Percentiles rank a stretch among this genome's conserved stretches.
Evolutionary conservation across 2,113 vertebrate species (phyloP).

Genomic region (Takifugu flavidus): DNA sequence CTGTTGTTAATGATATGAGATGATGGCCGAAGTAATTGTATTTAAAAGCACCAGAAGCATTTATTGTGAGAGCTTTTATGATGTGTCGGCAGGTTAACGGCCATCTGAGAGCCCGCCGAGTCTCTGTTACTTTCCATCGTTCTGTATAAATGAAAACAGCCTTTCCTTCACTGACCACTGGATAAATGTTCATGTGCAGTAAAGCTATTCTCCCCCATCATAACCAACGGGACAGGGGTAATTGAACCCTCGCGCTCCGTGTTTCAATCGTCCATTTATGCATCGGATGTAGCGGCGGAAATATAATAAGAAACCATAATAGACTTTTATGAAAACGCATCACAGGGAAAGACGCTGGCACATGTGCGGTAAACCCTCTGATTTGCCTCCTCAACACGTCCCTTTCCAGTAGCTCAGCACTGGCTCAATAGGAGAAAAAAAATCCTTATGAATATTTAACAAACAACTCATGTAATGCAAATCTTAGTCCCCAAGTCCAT

Average conservation of each 20-base stretch:
- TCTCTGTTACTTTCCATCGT: conserved; percentile 48
- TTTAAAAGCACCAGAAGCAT: conserved; percentile 36
- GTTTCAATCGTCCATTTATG: conserved; percentile 67
- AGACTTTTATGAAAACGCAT: conserved; percentile 64
- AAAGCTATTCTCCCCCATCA: conserved; percentile 38
- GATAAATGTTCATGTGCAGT: conserved; percentile 14
- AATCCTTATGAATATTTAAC: conserved; percentile 69
- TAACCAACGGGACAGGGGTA: conserved; percentile 55
- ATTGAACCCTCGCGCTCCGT: conserved; percentile 60
- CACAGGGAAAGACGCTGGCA: conserved; percentile 29
- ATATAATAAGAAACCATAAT: conserved; percentile 61
- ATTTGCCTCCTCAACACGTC: conserved; percentile 39
- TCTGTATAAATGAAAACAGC: conserved; percentile 40
- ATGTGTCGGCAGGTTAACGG: conserved; percentile 56
- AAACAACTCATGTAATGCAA: conserved; percentile 65
- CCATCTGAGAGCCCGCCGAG: conserved; percentile 51
- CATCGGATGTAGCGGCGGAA: conserved; percentile 54
- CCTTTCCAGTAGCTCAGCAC: conserved; percentile 31
- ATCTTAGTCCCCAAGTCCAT: conserved; percentile 52
- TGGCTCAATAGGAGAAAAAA: conserved; percentile 45
- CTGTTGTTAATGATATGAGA: conserved; percentile 32
- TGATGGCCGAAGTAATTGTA: conserved; percentile 29
- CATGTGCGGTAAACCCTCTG: conserved; percentile 10
- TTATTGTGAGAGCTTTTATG: conserved; percentile 37
- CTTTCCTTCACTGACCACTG: conserved; percentile 38